Evolutionary conservation across 2,113 vertebrate species (phyloP).

Genomic region (Formicarius rufipectus): DNA sequence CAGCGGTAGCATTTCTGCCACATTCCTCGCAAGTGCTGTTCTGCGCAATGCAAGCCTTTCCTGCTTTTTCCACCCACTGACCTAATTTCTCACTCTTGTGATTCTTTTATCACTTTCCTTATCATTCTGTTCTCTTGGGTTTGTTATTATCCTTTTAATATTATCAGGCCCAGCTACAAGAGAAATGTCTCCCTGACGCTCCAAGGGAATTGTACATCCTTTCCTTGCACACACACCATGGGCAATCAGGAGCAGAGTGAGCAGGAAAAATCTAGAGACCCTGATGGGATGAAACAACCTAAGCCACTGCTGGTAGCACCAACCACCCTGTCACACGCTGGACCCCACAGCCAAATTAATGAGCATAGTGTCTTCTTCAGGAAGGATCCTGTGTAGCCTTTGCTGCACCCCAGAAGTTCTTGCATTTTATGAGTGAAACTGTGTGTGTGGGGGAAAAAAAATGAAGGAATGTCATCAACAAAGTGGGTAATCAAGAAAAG

Average conservation of each 20-base stretch:
- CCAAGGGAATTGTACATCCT: neutral
- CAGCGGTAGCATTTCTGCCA: neutral
- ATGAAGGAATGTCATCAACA: neutral
- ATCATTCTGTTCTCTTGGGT: neutral
- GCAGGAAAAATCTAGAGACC: neutral
- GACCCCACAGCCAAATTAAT: neutral
- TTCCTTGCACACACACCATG: rapidly evolving
- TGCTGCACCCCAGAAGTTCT: neutral
- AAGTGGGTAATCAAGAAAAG: neutral
- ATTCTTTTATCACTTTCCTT: neutral
- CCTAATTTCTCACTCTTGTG: neutral
- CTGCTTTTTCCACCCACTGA: neutral
- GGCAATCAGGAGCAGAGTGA: neutral
- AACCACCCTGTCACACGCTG: neutral
- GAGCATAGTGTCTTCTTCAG: neutral
- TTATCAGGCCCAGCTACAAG: neutral
- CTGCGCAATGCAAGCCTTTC: neutral
- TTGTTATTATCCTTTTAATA: neutral
- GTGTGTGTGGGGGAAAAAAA: neutral
- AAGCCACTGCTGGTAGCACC: neutral
- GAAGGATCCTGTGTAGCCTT: neutral
- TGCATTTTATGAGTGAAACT: neutral
- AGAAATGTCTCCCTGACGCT: neutral
- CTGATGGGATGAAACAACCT: rapidly evolving
- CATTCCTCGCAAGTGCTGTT: neutral